A percentile compares a stretch with the other conserved stretches of the same genome.
Evolutionary conservation across 2,888 invertebrate genomes (phyloP).

Genomic region (Acanthosoma haemorrhoidale): DNA sequence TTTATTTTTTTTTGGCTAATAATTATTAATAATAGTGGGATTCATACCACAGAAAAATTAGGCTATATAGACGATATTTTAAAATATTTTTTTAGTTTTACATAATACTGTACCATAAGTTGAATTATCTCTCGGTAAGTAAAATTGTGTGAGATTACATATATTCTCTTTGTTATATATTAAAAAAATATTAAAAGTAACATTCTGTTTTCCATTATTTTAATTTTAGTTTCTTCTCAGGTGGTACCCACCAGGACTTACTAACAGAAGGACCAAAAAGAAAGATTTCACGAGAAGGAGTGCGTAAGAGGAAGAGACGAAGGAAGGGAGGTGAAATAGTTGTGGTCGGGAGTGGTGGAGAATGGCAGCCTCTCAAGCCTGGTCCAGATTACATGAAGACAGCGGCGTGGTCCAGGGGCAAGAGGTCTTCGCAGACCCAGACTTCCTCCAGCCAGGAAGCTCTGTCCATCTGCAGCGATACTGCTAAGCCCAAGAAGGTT

Average conservation of each 20-base stretch:
- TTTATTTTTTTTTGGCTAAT: no score
- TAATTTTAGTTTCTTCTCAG: conserved; percentile 23
- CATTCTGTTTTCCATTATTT: neutral
- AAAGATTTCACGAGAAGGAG: conserved; percentile 44
- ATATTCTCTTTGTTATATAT: no score
- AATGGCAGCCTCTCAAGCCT: conserved; percentile 15
- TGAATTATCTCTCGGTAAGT: no score
- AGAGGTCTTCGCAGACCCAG: conserved; percentile 40
- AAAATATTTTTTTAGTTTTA: no score
- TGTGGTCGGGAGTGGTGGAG: neutral
- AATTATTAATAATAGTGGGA: no score
- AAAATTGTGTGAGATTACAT: no score
- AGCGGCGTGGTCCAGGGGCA: conserved; percentile 33
- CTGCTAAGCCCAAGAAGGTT: conserved; percentile 50
- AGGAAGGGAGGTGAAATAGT: conserved; percentile 47
- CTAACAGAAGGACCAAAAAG: conserved; percentile 52
- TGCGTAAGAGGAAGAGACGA: conserved; percentile 52
- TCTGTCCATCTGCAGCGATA: conserved; percentile 30
- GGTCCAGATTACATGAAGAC: conserved; percentile 33
- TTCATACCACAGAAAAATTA: no score
- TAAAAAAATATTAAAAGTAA: neutral
- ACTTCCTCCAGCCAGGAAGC: conserved; percentile 44
- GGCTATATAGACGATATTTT: no score
- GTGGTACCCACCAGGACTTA: conserved; percentile 53
- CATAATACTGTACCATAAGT: no score